Evolutionary conservation across 2,113 vertebrate species (phyloP).

Genomic region (Trinectes maculatus): DNA sequence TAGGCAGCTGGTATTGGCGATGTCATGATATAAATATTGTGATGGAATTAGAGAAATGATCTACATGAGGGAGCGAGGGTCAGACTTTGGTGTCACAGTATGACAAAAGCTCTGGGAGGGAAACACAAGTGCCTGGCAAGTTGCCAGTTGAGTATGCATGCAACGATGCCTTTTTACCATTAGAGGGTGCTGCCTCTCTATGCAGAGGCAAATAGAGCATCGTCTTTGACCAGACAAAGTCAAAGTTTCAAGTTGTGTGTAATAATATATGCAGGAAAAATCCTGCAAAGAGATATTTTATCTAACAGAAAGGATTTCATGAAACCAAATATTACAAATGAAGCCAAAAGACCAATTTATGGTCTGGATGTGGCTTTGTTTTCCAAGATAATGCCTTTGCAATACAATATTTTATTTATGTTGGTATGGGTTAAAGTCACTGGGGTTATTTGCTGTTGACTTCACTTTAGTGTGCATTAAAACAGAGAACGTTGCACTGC

Average conservation of each 20-base stretch:
- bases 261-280: constrained; percentile 8
- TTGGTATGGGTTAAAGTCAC: constrained; percentile 5
- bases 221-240: constrained; percentile 15
- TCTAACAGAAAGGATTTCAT: constrained; percentile 24
- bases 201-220: constrained; percentile 30
- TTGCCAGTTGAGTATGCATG: constrained; percentile 42
- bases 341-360: constrained; percentile 25
- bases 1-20: constrained; percentile 22
- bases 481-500: not conserved
- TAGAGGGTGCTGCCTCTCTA: constrained; percentile 54
- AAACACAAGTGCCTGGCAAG: constrained; percentile 21
- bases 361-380: constrained; percentile 29
- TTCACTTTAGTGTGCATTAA: too few species aligned
- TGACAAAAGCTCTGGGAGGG: constrained; percentile 19
- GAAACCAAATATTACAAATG: constrained; percentile 23
- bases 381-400: constrained; percentile 36
- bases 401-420: constrained; percentile 8
- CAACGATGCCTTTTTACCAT: constrained; percentile 54
- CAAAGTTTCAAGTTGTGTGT: constrained; percentile 4
- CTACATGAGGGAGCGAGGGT: constrained; percentile 14
- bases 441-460: constrained; percentile 7
- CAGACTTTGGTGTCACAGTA: constrained; percentile 9
- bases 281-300: constrained; percentile 6
- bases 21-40: constrained; percentile 19
- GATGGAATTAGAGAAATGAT: constrained; percentile 10